Percentiles rank a stretch among this genome's conserved stretches.
These are phyloP conservation scores for Octodonta nipae DNA, from an alignment of 2,888 invertebrate species.

Conservation along the genomic window DNA sequence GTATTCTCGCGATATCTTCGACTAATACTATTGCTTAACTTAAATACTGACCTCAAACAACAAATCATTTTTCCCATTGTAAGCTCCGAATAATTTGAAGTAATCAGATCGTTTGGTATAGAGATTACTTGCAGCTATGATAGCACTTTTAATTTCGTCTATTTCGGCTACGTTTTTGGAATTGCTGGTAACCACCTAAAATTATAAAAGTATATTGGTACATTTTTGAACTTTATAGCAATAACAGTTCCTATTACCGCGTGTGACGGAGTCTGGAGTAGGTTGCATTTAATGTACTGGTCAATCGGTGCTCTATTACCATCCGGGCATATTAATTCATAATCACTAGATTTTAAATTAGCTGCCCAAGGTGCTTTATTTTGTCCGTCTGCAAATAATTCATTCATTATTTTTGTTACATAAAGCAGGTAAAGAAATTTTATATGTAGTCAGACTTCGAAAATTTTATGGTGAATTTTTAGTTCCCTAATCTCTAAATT, in stretches of 20 bases:
- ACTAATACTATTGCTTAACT: too few species aligned
- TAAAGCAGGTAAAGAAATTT: too few species aligned
- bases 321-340: conserved; percentile 50
- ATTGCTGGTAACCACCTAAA: conserved; percentile 33
- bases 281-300: conserved; percentile 46
- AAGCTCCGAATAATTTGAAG: conserved; percentile 53
- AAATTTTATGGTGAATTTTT: too few species aligned
- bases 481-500: too few species aligned
- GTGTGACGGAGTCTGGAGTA: conserved; percentile 46
- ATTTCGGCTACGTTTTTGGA: conserved; percentile 30
- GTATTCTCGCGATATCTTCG: too few species aligned
- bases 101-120: conserved; percentile 44
- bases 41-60: conserved; percentile 41
- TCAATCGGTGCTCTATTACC: conserved; percentile 43
- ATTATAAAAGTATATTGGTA: conserved; percentile 1
- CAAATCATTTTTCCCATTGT: conserved; percentile 38
- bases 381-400: conserved; percentile 48
- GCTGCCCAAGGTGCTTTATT: conserved; percentile 42
- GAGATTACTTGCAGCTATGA: conserved; percentile 44
- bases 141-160: conserved; percentile 49
- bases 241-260: conserved; percentile 27
- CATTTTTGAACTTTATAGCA: neutral
- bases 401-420: too few species aligned
- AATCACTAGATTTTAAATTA: conserved; percentile 38
- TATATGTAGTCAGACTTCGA: too few species aligned